Evolutionary conservation across 2,113 vertebrate species (phyloP), one percentile per base, ranked within the genome.

Genomic region (Orientallactaga bullata): DNA sequence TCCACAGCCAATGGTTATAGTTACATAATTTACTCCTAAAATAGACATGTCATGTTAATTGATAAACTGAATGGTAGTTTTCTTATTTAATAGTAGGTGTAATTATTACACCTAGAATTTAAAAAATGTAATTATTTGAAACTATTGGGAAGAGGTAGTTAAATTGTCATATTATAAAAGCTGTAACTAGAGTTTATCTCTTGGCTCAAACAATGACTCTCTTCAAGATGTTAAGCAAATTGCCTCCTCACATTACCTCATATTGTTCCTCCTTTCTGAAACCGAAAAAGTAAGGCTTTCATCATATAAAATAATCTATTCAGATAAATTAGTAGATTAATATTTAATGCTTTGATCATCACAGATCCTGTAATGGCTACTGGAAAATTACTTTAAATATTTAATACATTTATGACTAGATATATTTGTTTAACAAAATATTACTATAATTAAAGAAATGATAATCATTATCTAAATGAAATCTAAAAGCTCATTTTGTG

Each of bases 321-420:
- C 84, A 86, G n/a, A 86, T 85, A 96, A 92, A 85, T 88, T 81
- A 85, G 4, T 81, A 90, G 37, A 77, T 94, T 66, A 83, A 84
- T 84, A 82, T 88, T 95, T 58, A 82, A 77, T 83, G 16, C 5
- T 92, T 72, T 78, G 47, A 90, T 77, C 16, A 89, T 42, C 77
- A 88, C 13, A 88, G 90, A 90, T 3, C 17, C 42, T 37, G 80
- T 84, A 90, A 97, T 66, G 65, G n/a, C 15, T 13, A 68, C 51
- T 42, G 26, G 65, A 77, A 85, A 91, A 83, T 9, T 39, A 55
- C 30, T 86, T 88, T 79, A 83, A 93, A 76, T 94, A 88, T 94
- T 93, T 92, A 85, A 79, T 92, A 77, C 13, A 78, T 63, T 95
- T 94, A 94, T 85, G 42, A 88, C 87, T 8, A 85, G 47, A 81